These are phyloP conservation scores for Drosophila murphyi DNA, from an alignment of 1,140 invertebrate genomes.

Conservation along the genomic window DNA sequence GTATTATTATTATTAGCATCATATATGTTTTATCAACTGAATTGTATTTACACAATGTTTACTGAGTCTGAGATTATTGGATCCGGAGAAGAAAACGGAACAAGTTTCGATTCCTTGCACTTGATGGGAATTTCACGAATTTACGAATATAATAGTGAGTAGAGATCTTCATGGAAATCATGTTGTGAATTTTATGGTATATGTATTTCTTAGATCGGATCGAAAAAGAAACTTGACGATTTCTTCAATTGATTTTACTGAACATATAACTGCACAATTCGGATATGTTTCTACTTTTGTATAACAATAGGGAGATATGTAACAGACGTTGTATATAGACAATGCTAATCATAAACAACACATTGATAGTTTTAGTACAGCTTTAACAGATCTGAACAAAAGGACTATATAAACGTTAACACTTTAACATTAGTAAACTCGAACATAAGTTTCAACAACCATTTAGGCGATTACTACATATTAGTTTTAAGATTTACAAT, in stretches of 20 bases:
- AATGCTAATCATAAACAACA: slow-evolving; percentile 1
- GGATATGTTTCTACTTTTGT: slow-evolving; percentile 26
- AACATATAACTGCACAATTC: slow-evolving; percentile 8
- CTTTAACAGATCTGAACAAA: slow-evolving; percentile 6
- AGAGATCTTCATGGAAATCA: neutral
- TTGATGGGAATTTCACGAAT: too few relatives aligned
- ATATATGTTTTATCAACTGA: slow-evolving; percentile 8
- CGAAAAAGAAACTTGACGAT: neutral
- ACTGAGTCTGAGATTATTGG: neutral
- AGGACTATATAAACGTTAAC: slow-evolving; percentile 1
- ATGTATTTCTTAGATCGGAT: neutral
- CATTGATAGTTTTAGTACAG: slow-evolving; percentile 6
- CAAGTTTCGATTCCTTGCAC: too few relatives aligned
- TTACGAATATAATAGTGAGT: neutral
- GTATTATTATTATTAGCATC: neutral
- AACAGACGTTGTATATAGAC: slow-evolving; percentile 6
- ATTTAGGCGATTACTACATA: slow-evolving; percentile 13
- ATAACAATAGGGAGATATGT: slow-evolving; percentile 6
- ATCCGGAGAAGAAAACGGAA: neutral
- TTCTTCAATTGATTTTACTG: neutral
- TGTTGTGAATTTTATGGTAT: neutral
- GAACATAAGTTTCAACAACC: slow-evolving; percentile 16
- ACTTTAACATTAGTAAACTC: slow-evolving; percentile 3
- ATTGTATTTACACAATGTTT: slow-evolving; percentile 20
- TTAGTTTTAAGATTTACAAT: neutral